Evolutionary conservation across 2,888 invertebrate genomes (phyloP).

Genomic region (Strigamia maritima): DNA sequence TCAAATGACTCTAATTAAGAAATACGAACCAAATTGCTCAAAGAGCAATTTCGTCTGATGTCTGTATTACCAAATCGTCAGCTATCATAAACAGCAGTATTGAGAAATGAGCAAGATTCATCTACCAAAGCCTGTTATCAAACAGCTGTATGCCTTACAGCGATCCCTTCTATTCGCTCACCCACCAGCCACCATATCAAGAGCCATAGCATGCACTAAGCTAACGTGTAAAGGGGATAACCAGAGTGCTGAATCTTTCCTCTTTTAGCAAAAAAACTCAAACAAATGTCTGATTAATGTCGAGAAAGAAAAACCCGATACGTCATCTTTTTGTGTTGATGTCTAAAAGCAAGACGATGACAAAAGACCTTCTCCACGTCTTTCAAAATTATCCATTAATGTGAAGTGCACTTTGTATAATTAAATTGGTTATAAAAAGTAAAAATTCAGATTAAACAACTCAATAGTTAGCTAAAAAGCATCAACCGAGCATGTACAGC

Average conservation of each 20-base stretch:
- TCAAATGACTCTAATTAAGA: background rate
- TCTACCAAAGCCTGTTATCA: background rate
- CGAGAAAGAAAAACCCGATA: background rate
- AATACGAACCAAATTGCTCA: background rate
- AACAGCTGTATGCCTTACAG: background rate
- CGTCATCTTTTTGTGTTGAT: slow-evolving; percentile 12
- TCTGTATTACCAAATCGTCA: background rate
- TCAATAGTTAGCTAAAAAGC: too few species aligned
- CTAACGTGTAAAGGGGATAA: background rate
- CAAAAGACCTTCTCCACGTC: background rate
- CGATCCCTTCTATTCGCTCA: background rate
- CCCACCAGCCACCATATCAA: background rate
- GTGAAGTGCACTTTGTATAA: background rate
- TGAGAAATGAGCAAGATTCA: background rate
- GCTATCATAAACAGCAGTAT: background rate
- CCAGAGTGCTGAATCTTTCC: background rate
- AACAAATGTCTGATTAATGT: slow-evolving; percentile 1
- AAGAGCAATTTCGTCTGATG: background rate
- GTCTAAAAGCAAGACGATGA: background rate
- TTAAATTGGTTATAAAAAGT: background rate
- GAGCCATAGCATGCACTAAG: background rate
- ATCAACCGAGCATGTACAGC: too few species aligned
- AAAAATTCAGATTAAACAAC: background rate
- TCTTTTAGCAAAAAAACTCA: background rate
- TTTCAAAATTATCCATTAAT: background rate